Evolutionary conservation across 2,888 invertebrate genomes (phyloP), one percentile per base, ranked within the genome.

Genomic region (Dryobotodes eremita): DNA sequence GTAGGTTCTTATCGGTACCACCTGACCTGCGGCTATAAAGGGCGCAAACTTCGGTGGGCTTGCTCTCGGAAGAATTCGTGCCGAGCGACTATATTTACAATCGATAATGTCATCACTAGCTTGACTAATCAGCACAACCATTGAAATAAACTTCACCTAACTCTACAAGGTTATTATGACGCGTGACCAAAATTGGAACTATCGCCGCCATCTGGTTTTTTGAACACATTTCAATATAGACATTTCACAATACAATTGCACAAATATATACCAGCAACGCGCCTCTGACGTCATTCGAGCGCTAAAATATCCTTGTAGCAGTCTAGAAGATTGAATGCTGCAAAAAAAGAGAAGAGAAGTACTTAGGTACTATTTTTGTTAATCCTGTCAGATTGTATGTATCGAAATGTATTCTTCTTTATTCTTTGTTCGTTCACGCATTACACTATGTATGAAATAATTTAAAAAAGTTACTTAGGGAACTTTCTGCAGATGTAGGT

Each of bases 401-500:
- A 55, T 11, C 8, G 10, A 23, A 20, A 23, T 55, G 8, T 53
- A 10, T 55, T 55, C 8, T 8, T 55, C 7, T 26, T 57, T 57
- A 62, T 62, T 23, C 1, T 13, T 23, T 23, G 13, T 23, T 36
- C 23, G 15, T 23, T 8, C 15, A 20, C 17, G 20, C 20, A 57
- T 10, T 2, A 15, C 13, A 4, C 20, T n/a, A n/a, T 17, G n/a
- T 57, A 36, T 36, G 23, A 59, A 42, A n/a, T 20, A 20, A 53
- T 55, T 11, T 3, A n/a, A 42, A 17, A 57, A n/a, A 26, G 2
- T 0, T 36, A 36, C 23, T 5, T 20, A n/a, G 7, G 1, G 0
- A 42, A 11, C 20, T 20, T 59, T 83, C 81, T 73, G 75, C 80
- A 74, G 86, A 71, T 1, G 46, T 68, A n/a, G 31, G 80, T 42